A percentile compares a stretch with the other conserved stretches of the same genome.
phyloP scores from a whole-genome alignment of 2,797 vertebrate genomes.

The Siniperca undulata region DNA sequence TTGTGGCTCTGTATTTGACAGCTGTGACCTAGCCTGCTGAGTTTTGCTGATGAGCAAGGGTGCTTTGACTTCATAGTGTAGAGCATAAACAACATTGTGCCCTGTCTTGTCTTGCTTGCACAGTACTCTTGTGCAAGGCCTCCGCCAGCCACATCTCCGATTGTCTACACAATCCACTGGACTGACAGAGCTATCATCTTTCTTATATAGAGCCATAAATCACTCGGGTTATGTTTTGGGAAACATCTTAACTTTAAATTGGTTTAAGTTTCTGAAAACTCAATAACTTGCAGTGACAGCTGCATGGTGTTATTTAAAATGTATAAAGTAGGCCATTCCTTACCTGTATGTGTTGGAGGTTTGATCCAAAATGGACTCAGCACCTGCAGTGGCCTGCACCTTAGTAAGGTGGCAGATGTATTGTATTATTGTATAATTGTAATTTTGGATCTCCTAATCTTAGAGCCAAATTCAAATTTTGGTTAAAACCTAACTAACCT shows the following conservation, averaged over 20 bases:
- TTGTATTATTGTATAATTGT: no score
- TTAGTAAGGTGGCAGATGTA: background rate
- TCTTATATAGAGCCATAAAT: constrained; percentile 63
- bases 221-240: constrained; percentile 11
- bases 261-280: no score
- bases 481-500: constrained; percentile 1
- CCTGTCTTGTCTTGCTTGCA: constrained; percentile 24
- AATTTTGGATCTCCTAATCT: background rate
- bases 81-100: constrained; percentile 64
- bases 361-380: constrained; percentile 3
- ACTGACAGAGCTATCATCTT: constrained; percentile 63
- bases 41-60: constrained; percentile 55
- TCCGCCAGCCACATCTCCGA: constrained; percentile 31
- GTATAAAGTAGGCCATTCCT: background rate
- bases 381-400: background rate
- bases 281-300: constrained; percentile 15
- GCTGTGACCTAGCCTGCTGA: constrained; percentile 60
- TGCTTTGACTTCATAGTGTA: constrained; percentile 59
- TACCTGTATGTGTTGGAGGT: background rate
- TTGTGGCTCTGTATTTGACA: constrained; percentile 51
- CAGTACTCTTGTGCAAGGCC: constrained; percentile 37
- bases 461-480: background rate
- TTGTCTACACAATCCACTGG: constrained; percentile 35
- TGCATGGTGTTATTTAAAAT: constrained; percentile 1
- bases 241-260: no score